phyloP scores from a whole-genome alignment of 2,888 invertebrate species.

The Drosophila suboccidentalis region DNA sequence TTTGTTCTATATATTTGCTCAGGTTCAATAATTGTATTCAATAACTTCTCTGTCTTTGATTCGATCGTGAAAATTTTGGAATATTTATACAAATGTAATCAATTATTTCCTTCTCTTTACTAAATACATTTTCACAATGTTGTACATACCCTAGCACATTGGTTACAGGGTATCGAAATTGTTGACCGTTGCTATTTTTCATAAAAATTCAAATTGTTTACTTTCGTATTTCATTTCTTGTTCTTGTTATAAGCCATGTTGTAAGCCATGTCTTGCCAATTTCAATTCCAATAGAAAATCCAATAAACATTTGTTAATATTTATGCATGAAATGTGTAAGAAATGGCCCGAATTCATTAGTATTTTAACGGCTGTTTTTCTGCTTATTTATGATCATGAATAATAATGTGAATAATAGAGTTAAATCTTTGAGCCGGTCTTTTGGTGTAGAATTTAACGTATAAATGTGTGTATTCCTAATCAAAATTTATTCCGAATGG shows the following conservation, averaged over 20 bases:
- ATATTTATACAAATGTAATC: background rate
- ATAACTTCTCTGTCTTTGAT: background rate
- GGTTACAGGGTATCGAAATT: slow-evolving; percentile 1
- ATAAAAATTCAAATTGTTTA: slow-evolving; percentile 28
- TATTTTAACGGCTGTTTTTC: slow-evolving; percentile 62
- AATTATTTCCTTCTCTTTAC: background rate
- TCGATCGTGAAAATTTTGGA: background rate
- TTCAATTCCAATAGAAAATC: slow-evolving; percentile 10
- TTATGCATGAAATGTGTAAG: slow-evolving; percentile 54
- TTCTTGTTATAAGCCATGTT: slow-evolving; percentile 16
- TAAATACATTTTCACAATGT: background rate
- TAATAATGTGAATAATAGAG: slow-evolving; percentile 20
- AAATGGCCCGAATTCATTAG: slow-evolving; percentile 66
- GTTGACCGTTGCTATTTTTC: slow-evolving; percentile 35
- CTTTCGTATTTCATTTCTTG: slow-evolving; percentile 23
- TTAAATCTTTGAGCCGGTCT: slow-evolving; percentile 16
- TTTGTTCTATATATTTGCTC: background rate
- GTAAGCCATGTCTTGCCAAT: slow-evolving; percentile 32
- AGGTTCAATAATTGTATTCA: background rate
- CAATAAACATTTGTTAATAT: slow-evolving; percentile 31
- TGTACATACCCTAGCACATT: background rate
- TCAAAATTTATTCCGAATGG: slow-evolving; percentile 66
- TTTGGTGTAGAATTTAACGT: slow-evolving; percentile 26
- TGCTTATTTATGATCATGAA: slow-evolving; percentile 53
- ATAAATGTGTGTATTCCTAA: slow-evolving; percentile 34